Evolutionary conservation across 2,797 vertebrate species (phyloP), one percentile per base, ranked within the genome.

Genomic region (Ciconia nigra): DNA sequence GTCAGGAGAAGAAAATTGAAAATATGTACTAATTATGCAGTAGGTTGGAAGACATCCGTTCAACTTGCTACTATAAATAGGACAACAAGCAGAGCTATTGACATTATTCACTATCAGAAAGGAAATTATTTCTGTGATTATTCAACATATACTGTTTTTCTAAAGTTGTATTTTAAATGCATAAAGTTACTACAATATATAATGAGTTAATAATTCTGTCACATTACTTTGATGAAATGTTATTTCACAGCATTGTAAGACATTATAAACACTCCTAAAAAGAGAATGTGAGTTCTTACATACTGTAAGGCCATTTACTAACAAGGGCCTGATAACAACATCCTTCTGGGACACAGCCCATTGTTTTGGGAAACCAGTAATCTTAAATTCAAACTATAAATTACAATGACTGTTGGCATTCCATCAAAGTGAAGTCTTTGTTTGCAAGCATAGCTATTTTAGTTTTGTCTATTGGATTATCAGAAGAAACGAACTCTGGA

Each of bases 301-400:
- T 42, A 55, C 3, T 1, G 59, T 55, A 83, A 93, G 21, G 25
- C 17, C 47, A 28, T 85, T 93, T 83, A 83, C 67, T 85, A 93
- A 85, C 66, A 91, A 61, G 25, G 57, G 58, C 33, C 46, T 88
- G 90, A 87, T 88, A 85, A 92, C 51, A 90, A 77, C 1, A 1
- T 58, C 71, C 61, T 83, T 87, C 78, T 73, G 67, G 47, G 51
- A 93, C 54, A 86, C 37, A 89, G 58, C 4, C 58, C 46, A 62
- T 93, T 96, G 87, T 95, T 94, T 96, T 87, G 63, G 52, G 72
- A 96, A 95, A 87, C 67, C 26, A 80, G 89, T 37, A 96, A 96
- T 95, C 92, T 85, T 78, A 81, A 91, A 83, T 77, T 84, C 65
- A 89, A 93, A 54, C 89, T 95, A 69, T 57, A 89, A 96, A 93